Base-by-base conservation (phyloP, 1,140 invertebrate species). In the Antheraea mylitta region DNA sequence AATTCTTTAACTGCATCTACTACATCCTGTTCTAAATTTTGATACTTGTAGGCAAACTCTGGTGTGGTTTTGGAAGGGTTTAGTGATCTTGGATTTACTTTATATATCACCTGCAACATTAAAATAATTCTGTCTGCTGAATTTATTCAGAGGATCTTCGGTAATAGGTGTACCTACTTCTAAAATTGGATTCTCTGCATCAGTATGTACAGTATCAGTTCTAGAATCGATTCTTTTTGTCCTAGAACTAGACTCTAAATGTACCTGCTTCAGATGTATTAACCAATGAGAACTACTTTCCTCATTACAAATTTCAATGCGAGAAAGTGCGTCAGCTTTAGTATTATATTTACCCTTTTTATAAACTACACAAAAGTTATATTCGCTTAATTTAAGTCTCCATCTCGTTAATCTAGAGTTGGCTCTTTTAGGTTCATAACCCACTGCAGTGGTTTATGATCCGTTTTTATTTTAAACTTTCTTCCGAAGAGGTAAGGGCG, bases 151-250 rank as follows among this genome's bases (percentile, higher is more conserved):
- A 0, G 72, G 69, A 18, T 68, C 66, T 19, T 73, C 68, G 0
- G 58, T 45, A 45, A 73, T 73, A 3, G 72, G 72, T 13, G n/a
- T n/a, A n/a, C n/a, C n/a, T n/a, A 73, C 45, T 70, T 73, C 72
- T 61, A 73, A 36, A 18, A 74, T 74, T 6, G 72, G 72, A 10
- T 74, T 66, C 59, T 70, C 72, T 0, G 19, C 45, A 58, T 64
- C 64, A 13, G 72, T 74, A 11, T 74, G 72, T 7, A 58, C 66
- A 4, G 72, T 70, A 7, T 65, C 6, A 5, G 72, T 73, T 0
- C 18, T n/a, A 13, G 68, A 70, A 9, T n/a, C n/a, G n/a, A 42
- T 42, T 0, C 38, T 42, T 42, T 42, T 11, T 9, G 38, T 42
- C 9, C 37, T n/a, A 16, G 53, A 38, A 48, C 36, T 18, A 3